Evolutionary conservation across 2,797 vertebrate species (phyloP).

Genomic region (Smutsia gigantea): DNA sequence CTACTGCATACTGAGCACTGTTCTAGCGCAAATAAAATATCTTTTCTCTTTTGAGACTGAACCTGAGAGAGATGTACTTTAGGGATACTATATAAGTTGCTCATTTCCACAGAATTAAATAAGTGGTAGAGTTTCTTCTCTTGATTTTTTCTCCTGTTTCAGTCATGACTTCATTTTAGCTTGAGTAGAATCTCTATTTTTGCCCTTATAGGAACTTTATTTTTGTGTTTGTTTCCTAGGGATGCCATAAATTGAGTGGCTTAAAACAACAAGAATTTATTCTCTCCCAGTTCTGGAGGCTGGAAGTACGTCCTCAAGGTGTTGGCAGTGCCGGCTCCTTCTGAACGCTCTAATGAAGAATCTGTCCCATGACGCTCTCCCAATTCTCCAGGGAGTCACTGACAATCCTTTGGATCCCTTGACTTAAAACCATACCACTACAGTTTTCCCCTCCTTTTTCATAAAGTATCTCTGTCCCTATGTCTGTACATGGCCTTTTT

Average conservation of each 20-base stretch:
- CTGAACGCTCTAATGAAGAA: background rate
- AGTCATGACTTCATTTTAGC: background rate
- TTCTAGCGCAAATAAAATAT: background rate
- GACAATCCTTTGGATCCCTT: background rate
- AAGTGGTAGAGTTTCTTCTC: background rate
- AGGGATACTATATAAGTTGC: background rate
- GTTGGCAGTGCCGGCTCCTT: background rate
- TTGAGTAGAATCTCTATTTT: background rate
- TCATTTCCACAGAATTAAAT: background rate
- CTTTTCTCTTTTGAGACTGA: background rate
- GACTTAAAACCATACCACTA: background rate
- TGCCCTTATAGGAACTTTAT: background rate
- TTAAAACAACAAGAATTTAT: background rate
- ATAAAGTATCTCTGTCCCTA: background rate
- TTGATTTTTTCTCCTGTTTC: background rate
- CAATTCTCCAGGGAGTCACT: background rate
- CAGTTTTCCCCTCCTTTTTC: background rate
- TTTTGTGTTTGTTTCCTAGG: background rate
- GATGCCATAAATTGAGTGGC: background rate
- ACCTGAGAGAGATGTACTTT: background rate
- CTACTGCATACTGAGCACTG: background rate
- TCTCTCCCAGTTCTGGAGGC: background rate
- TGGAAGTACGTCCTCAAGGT: background rate
- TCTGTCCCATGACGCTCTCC: background rate
- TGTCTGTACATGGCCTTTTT: background rate